phyloP scores from a whole-genome alignment of 2,888 invertebrate genomes.

The Lasioglossum calceatum region DNA sequence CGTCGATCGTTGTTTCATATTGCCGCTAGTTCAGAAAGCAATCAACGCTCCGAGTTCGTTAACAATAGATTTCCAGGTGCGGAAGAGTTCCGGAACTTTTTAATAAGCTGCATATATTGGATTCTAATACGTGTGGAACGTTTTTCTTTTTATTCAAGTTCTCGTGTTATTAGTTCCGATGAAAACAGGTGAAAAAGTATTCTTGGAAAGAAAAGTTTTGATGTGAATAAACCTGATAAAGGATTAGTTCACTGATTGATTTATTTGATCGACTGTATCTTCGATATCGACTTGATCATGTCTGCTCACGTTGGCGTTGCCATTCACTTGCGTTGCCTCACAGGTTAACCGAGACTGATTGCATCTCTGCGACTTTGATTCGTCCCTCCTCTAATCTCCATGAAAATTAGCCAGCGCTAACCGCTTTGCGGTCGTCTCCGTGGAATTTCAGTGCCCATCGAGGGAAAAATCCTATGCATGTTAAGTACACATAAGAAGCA shows the following conservation, averaged over 20 bases:
- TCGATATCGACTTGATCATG: too few species aligned
- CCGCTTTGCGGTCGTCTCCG: not conserved
- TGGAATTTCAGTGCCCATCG: slow-evolving; percentile 38
- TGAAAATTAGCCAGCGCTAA: slow-evolving; percentile 23
- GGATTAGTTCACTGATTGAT: too few species aligned
- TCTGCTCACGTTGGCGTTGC: not conserved
- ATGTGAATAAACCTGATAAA: not conserved
- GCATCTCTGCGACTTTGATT: slow-evolving; percentile 23
- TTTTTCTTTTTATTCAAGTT: not conserved
- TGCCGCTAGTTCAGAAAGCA: not conserved
- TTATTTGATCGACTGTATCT: too few species aligned
- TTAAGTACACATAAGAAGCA: slow-evolving; percentile 30
- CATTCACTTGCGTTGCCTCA: not conserved
- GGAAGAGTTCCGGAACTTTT: not conserved
- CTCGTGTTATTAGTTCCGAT: not conserved
- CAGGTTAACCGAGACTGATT: slow-evolving; percentile 28
- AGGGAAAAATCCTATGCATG: slow-evolving; percentile 51
- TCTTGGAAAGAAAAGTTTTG: not conserved
- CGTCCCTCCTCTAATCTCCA: slow-evolving; percentile 22
- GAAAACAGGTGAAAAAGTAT: not conserved
- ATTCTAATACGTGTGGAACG: not conserved
- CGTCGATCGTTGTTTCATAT: not conserved
- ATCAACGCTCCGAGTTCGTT: not conserved
- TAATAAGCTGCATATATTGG: not conserved
- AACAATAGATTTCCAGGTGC: not conserved